Base-by-base conservation (phyloP, 2,888 invertebrate species). In the Microctonus brassicae region DNA sequence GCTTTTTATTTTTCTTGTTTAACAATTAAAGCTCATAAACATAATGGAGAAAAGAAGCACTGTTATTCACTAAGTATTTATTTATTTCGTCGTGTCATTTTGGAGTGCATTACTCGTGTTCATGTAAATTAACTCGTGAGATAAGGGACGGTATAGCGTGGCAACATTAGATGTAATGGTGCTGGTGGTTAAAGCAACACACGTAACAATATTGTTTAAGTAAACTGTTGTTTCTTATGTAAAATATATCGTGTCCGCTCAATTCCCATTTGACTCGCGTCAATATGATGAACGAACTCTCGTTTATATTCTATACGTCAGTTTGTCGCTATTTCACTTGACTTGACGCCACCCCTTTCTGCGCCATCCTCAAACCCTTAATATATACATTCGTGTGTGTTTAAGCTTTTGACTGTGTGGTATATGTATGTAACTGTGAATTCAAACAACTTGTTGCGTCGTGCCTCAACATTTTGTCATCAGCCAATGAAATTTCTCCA, bases 401-500 rank as follows among this genome's bases (percentile, higher is more conserved):
- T 55, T 11, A n/a, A n/a, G 17, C 47, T 7, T 47, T 47, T 47
- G 47, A 47, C 47, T 47, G 17, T 47, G 17, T 17, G 47, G 47
- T 47, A 26, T 52, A 22, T 42, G 57, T 52, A 22, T 42, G 57
- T 76, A 76, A 78, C 78, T 79, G 73, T 79, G 75, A 78, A 79
- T 78, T 76, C 77, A 77, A 80, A 77, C 83, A 71, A 83, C 83
- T 83, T 83, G 83, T 83, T 83, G 83, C 83, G 79, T 17, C 47
- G 34, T 80, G 78, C 74, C 73, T 73, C 52, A 52, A 69, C 68
- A 67, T 62, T 66, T 36, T 26, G n/a, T 22, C 52, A 24, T 53
- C 34, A 22, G n/a, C 47, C 29, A 42, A 24, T 24, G 63, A 39
- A 17, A 10, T 20, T 53, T 34, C 29, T 20, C 29, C 47, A 64